These are phyloP conservation scores for Bubo scandiacus DNA, from an alignment of 2,113 vertebrate species.

Conservation along the genomic window DNA sequence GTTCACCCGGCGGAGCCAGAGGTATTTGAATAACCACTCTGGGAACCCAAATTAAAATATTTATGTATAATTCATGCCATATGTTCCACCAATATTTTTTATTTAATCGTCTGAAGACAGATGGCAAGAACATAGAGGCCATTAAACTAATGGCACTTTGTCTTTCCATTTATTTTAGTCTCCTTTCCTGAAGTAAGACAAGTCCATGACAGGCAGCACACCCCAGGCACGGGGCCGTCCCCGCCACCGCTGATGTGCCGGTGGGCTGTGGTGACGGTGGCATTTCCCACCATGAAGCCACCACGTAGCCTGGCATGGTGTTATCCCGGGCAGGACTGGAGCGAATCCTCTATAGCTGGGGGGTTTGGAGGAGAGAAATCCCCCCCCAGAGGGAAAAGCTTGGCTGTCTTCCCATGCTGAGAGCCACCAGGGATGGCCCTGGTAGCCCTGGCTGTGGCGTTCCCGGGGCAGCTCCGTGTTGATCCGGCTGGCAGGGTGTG, in stretches of 20 bases:
- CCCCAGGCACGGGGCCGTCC: background rate
- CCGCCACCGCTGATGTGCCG: accelerated
- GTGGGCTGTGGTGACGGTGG: background rate
- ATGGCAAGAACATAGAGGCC: slow-evolving; percentile 63
- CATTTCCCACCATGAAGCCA: background rate
- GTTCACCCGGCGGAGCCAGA: background rate
- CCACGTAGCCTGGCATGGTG: accelerated
- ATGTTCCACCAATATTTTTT: slow-evolving; percentile 65
- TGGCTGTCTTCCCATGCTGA: accelerated
- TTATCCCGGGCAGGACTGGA: background rate
- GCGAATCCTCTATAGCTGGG: accelerated
- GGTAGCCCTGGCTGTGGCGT: accelerated
- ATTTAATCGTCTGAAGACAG: slow-evolving; percentile 70
- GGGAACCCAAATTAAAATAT: slow-evolving; percentile 53
- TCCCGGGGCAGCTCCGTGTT: accelerated
- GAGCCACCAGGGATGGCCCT: background rate
- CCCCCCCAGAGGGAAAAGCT: background rate
- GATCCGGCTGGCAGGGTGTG: background rate
- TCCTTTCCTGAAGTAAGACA: background rate
- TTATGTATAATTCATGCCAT: slow-evolving; percentile 64
- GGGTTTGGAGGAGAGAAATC: background rate
- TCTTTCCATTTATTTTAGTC: slow-evolving; percentile 48
- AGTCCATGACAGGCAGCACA: background rate
- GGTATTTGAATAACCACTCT: background rate
- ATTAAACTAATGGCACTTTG: slow-evolving; percentile 65